Percentiles rank a stretch among this genome's conserved stretches.
Conservation (phyloP, 2,888 invertebrate species). For the Clostera curtula region DNA sequence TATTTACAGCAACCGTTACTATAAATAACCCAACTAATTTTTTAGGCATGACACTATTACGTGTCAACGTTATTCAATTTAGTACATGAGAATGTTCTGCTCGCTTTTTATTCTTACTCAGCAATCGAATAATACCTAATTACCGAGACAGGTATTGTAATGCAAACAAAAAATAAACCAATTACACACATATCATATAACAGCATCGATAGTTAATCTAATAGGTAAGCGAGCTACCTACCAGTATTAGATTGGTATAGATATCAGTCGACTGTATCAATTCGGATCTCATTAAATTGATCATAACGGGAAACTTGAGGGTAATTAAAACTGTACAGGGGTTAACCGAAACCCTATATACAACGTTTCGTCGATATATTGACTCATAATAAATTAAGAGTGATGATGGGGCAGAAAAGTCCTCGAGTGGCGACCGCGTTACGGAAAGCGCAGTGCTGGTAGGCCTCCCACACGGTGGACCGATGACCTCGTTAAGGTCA, state of each 20-base stretch:
- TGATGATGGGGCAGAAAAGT: too few relatives aligned
- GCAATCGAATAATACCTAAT: conserved; percentile 1
- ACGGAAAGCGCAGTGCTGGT: too few relatives aligned
- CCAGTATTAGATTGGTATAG: conserved; percentile 15
- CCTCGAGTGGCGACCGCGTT: too few relatives aligned
- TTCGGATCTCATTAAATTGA: conserved; percentile 32
- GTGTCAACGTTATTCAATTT: too few relatives aligned
- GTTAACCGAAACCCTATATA: neutral
- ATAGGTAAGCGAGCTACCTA: conserved; percentile 11
- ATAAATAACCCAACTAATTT: too few relatives aligned
- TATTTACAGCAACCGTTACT: too few relatives aligned
- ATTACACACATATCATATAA: conserved; percentile 23
- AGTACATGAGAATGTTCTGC: too few relatives aligned
- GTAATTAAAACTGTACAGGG: conserved; percentile 23
- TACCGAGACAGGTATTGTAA: conserved; percentile 4
- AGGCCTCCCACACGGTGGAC: too few relatives aligned
- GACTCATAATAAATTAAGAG: too few relatives aligned
- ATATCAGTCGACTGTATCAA: conserved; percentile 26
- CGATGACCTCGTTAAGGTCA: too few relatives aligned
- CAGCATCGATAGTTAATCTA: conserved; percentile 18
- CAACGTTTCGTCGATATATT: too few relatives aligned
- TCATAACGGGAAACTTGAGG: conserved; percentile 23
- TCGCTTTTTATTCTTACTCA: neutral
- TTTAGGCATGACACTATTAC: too few relatives aligned
- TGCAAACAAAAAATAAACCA: conserved; percentile 19